Conservation (phyloP, 2,797 vertebrate genomes). For the Notamacropus eugenii region DNA sequence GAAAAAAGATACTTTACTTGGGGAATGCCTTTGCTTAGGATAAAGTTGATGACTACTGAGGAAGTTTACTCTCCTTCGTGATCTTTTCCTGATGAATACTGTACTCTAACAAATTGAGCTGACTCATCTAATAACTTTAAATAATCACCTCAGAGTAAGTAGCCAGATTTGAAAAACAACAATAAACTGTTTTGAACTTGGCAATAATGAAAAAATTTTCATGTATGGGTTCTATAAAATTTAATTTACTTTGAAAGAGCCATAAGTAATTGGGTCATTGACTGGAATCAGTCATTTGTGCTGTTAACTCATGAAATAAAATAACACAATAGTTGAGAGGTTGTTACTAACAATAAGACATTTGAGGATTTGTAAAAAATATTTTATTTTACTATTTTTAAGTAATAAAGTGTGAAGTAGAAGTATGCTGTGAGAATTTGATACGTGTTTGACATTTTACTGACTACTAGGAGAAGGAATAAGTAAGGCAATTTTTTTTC, state of each 20-base stretch:
- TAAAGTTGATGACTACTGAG: not conserved
- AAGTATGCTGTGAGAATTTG: not conserved
- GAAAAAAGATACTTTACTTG: constrained; percentile 28
- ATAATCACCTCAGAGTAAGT: constrained; percentile 52
- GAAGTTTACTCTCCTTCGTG: not conserved
- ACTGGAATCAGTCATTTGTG: not conserved
- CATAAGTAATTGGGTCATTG: constrained; percentile 3
- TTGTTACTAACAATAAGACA: not conserved
- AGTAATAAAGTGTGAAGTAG: not conserved
- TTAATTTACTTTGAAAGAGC: constrained; percentile 11
- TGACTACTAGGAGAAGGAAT: not conserved
- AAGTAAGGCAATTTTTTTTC: not conserved
- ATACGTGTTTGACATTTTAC: not conserved
- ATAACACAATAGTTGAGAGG: not conserved
- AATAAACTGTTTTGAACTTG: not conserved
- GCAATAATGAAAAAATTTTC: constrained; percentile 19
- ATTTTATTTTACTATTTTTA: not conserved
- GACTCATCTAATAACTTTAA: constrained; percentile 49
- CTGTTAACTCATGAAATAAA: constrained; percentile 36
- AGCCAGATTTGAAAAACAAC: not conserved
- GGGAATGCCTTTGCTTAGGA: not conserved
- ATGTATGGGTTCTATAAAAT: not conserved
- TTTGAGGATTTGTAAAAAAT: not conserved
- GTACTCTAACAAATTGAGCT: constrained; percentile 13
- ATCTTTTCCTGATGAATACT: not conserved